phyloP scores from a whole-genome alignment of 2,888 invertebrate genomes.

The Bugulina stolonifera region DNA sequence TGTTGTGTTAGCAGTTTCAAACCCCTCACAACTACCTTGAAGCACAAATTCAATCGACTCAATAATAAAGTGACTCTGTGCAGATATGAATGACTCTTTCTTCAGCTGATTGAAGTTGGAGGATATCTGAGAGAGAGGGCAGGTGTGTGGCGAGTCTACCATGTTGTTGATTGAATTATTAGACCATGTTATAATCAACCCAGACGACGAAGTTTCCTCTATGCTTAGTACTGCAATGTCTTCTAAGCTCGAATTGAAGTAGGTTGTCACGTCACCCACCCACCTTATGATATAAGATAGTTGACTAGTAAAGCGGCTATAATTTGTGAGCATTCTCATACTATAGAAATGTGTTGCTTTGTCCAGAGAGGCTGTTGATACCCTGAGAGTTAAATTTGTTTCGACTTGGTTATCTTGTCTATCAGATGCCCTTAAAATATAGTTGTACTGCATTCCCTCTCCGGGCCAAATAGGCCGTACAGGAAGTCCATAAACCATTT shows the following conservation, averaged over 20 bases:
- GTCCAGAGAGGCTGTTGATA: not conserved
- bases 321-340: not conserved
- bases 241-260: not conserved
- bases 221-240: slow-evolving; percentile 6
- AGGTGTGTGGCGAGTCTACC: slow-evolving; percentile 5
- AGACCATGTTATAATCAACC: not conserved
- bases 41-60: not conserved
- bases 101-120: slow-evolving; percentile 5
- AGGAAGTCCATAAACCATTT: not conserved
- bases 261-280: not conserved
- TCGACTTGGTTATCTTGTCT: not conserved
- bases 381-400: not conserved
- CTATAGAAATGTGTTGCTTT: not conserved
- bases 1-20: not conserved
- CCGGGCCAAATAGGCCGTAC: not conserved
- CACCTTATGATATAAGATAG: not conserved
- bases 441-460: not conserved
- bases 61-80: not conserved
- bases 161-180: slow-evolving; percentile 16
- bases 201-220: not conserved
- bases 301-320: not conserved
- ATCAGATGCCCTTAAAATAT: not conserved
- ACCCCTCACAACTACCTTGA: not conserved
- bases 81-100: not conserved
- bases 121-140: not conserved